These are phyloP conservation scores for Ameiurus melas DNA, from an alignment of 2,113 vertebrate species.

Conservation along the genomic window DNA sequence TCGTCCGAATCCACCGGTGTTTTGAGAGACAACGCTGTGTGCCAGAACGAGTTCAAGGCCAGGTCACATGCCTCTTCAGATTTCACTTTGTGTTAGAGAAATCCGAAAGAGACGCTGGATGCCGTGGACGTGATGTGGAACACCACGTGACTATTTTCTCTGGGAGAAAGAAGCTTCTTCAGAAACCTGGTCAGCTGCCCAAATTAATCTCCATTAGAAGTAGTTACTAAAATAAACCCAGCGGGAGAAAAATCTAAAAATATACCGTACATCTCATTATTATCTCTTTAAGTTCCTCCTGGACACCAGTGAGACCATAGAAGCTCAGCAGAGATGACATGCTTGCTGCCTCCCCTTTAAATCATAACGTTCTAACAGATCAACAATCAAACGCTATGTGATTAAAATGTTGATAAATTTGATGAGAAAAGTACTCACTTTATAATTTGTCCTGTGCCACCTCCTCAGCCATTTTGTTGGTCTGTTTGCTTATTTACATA, in stretches of 20 bases:
- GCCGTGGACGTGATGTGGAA: neutral
- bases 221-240: slow-evolving; percentile 3
- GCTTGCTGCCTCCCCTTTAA: neutral
- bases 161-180: neutral
- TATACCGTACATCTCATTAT: neutral
- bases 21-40: slow-evolving; percentile 26
- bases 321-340: neutral
- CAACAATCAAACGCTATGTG: neutral
- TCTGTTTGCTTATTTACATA: neutral
- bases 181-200: slow-evolving; percentile 11
- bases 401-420: neutral
- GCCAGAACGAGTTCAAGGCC: slow-evolving; percentile 29
- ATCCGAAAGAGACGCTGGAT: neutral
- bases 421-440: neutral
- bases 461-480: neutral
- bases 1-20: neutral
- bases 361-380: neutral
- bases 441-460: neutral
- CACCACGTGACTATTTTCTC: neutral
- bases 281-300: neutral
- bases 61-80: slow-evolving; percentile 11
- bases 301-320: neutral
- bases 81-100: neutral
- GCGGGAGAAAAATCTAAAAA: neutral
- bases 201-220: slow-evolving; percentile 6